phyloP scores from a whole-genome alignment of 2,888 invertebrate species.

The Microplitis manilae region DNA sequence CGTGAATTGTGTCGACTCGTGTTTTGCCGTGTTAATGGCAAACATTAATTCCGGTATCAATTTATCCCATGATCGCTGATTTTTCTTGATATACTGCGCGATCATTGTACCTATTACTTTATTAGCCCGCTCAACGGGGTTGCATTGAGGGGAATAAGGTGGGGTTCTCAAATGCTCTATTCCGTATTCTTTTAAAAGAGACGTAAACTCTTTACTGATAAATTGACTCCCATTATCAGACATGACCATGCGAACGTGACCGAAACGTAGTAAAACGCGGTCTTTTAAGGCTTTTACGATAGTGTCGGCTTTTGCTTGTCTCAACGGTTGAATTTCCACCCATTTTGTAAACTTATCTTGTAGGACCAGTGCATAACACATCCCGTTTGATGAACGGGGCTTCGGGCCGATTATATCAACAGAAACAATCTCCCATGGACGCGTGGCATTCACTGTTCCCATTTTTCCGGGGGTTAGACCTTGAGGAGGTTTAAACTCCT shows the following conservation, averaged over 20 bases:
- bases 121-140: background rate
- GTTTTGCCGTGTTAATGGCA: background rate
- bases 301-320: conserved; percentile 6
- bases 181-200: no score
- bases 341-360: conserved; percentile 33
- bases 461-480: conserved; percentile 19
- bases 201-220: no score
- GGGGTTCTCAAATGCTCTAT: no score
- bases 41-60: background rate
- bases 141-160: background rate
- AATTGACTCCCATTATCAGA: no score
- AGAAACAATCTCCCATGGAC: background rate
- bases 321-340: conserved; percentile 20
- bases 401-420: background rate
- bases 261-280: conserved; percentile 47
- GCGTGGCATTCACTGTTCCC: conserved; percentile 8
- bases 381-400: background rate
- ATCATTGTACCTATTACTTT: background rate
- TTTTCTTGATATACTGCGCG: background rate
- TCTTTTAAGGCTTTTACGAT: conserved; percentile 27
- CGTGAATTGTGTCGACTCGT: background rate
- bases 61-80: conserved; percentile 3
- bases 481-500: conserved; percentile 38
- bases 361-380: conserved; percentile 46
- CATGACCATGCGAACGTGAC: no score